Evolutionary conservation across 2,888 invertebrate genomes (phyloP), one percentile per base, ranked within the genome.

Genomic region (Charanyca ferruginea): DNA sequence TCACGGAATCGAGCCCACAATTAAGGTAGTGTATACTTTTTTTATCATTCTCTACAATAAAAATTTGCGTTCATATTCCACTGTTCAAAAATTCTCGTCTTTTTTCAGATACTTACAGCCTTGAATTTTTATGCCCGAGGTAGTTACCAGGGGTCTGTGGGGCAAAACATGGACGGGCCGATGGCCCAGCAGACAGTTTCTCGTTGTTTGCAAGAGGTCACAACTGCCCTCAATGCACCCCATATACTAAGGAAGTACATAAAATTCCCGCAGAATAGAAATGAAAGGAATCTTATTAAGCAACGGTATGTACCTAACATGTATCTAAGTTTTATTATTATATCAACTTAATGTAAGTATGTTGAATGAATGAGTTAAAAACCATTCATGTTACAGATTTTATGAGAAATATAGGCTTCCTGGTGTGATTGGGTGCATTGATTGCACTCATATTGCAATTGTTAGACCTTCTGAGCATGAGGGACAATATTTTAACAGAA

Each of bases 281-380:
- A 23, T 23, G 47, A 47, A 47, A 47, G 47, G 13, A 47, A 47
- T 53, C 25, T 53, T 58, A 42, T 57, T 57, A 44, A 54, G 60
- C 25, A 18, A 1, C 6, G 9, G 47, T 47, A 23, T 23, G 47
- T 47, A 47, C 23, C 5, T 44, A 44, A 41, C 35, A 35, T 13
- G 35, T 35, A 35, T 35, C 35, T 35, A 11, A 13, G 9, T 35
- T 35, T 35, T n/a, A n/a, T n/a, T n/a, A n/a, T n/a, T n/a, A n/a
- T n/a, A n/a, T n/a, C n/a, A n/a, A n/a, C n/a, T n/a, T n/a, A n/a
- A n/a, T n/a, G n/a, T n/a, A n/a, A n/a, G 35, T n/a, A 25, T 25
- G 25, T n/a, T 48, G 9, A 25, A 25, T 25, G 9, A 25, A 48
- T 48, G n/a, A n/a, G n/a, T 4, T 25, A 25, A 45, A 5, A 9